Evolutionary conservation across 2,888 invertebrate species (phyloP), one percentile per base, ranked within the genome.

Genomic region (Yponomeuta malinellus): DNA sequence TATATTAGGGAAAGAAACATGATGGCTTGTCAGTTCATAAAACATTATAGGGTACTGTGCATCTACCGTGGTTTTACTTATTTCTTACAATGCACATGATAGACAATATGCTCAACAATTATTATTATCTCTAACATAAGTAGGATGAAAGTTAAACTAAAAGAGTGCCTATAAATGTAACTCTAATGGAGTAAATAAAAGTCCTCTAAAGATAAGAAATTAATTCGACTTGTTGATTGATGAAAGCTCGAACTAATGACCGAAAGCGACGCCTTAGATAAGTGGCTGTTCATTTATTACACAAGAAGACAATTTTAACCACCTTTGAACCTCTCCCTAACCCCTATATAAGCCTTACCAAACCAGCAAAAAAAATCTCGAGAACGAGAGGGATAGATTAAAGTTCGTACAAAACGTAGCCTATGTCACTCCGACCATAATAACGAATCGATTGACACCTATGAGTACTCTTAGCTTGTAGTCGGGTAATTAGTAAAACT

Each of bases 21-120:
- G 12, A 67, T 67, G 48, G 29, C 23, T 31, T 48, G 23, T 52
- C 23, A 52, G 23, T 67, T n/a, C 43, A 43, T 59, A 67, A 33
- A 67, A 67, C 67, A 67, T 37, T 33, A 33, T 6, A 43, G 64
- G 64, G 29, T 59, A 31, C 29, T 67, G 68, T 48, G 52, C 68
- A 52, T 68, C 23, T 68, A 23, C 48, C 10, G 48, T 31, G 68
- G 48, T 73, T 59, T 59, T 72, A 66, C 69, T 72, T 76, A 70
- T 74, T 75, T 76, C 73, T 72, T 78, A 74, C 75, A 76, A 75
- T 71, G 77, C 76, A 78, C 73, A 78, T 77, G 78, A 80, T 79
- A 78, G 73, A 82, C 76, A 80, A 81, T 77, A 84, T 84, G 87
- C 78, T 76, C 81, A 83, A 86, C 87, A 87, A 81, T 83, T 79